Conservation (phyloP, 1,140 invertebrate genomes). For the Drosophila bipectinata region DNA sequence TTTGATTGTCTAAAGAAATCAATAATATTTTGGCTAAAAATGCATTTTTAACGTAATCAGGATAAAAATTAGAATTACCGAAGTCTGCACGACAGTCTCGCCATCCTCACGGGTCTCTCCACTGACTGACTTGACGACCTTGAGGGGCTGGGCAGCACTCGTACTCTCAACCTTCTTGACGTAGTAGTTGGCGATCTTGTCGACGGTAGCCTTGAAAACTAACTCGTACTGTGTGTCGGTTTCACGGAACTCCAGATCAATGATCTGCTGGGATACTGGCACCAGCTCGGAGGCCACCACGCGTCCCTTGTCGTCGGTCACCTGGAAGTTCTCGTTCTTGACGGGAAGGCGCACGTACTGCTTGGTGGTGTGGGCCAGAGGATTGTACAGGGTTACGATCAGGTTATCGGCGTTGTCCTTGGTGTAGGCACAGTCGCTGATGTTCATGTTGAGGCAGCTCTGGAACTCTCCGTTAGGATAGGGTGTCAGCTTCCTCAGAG, state of each 20-base stretch:
- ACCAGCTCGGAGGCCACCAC: constrained; percentile 85
- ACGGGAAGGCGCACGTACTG: constrained; percentile 90
- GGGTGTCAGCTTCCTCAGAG: constrained; percentile 81
- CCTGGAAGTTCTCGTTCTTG: constrained; percentile 85
- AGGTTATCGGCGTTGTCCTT: constrained; percentile 85
- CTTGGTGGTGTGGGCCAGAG: constrained; percentile 87
- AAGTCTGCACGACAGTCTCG: constrained; percentile 56
- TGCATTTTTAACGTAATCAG: not conserved
- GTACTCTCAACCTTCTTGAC: constrained; percentile 37
- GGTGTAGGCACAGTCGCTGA: constrained; percentile 86
- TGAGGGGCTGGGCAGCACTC: not conserved
- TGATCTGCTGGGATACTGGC: constrained; percentile 86
- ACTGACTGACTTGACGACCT: not conserved
- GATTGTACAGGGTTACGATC: constrained; percentile 92
- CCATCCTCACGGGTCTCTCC: constrained; percentile 21
- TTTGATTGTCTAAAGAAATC: constrained; percentile 34
- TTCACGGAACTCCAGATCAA: constrained; percentile 87
- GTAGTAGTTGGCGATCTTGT: constrained; percentile 58
- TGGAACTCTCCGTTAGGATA: constrained; percentile 84
- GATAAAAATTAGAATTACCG: constrained; percentile 30
- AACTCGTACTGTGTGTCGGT: constrained; percentile 87
- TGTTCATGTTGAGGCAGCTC: constrained; percentile 88
- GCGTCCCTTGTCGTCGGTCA: constrained; percentile 86
- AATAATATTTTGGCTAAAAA: not conserved
- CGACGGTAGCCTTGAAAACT: constrained; percentile 86